A percentile compares a stretch with the other conserved stretches of the same genome.
Evolutionary conservation across 1,140 invertebrate genomes (phyloP).

Genomic region (Hermetia illucens): DNA sequence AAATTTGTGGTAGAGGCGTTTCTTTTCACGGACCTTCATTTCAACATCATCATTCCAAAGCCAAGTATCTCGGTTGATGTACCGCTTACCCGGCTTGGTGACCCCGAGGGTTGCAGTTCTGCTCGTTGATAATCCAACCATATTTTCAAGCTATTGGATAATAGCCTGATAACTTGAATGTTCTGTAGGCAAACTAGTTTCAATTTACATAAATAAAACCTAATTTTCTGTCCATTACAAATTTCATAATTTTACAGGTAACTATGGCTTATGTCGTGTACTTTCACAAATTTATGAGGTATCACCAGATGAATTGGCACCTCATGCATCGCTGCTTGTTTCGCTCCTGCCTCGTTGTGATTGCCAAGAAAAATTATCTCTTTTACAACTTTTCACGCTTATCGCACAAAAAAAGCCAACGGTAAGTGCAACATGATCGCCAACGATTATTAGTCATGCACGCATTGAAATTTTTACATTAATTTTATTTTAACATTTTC

Average conservation of each 20-base stretch:
- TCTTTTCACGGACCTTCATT: too few relatives aligned
- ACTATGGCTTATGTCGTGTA: constrained; percentile 71
- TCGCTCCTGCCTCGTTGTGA: constrained; percentile 68
- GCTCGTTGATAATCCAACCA: too few relatives aligned
- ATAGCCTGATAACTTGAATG: too few relatives aligned
- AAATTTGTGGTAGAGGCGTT: too few relatives aligned
- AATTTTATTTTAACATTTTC: not conserved
- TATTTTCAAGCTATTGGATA: too few relatives aligned
- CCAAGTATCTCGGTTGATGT: too few relatives aligned
- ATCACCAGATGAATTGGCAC: constrained; percentile 68
- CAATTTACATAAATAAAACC: not conserved
- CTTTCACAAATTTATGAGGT: constrained; percentile 79
- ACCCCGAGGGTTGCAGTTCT: too few relatives aligned
- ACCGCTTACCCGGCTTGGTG: too few relatives aligned
- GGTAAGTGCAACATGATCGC: constrained; percentile 32
- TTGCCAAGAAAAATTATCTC: constrained; percentile 63
- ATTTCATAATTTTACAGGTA: constrained; percentile 37
- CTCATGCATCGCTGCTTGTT: constrained; percentile 68
- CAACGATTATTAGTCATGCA: not conserved
- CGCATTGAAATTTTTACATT: constrained; percentile 2
- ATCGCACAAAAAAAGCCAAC: constrained; percentile 66
- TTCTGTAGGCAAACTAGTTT: too few relatives aligned
- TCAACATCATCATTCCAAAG: too few relatives aligned
- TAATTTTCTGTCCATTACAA: not conserved
- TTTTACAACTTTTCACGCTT: constrained; percentile 65